Conservation (phyloP, 1,140 invertebrate genomes). For the Cyphomyrmex costatus region DNA sequence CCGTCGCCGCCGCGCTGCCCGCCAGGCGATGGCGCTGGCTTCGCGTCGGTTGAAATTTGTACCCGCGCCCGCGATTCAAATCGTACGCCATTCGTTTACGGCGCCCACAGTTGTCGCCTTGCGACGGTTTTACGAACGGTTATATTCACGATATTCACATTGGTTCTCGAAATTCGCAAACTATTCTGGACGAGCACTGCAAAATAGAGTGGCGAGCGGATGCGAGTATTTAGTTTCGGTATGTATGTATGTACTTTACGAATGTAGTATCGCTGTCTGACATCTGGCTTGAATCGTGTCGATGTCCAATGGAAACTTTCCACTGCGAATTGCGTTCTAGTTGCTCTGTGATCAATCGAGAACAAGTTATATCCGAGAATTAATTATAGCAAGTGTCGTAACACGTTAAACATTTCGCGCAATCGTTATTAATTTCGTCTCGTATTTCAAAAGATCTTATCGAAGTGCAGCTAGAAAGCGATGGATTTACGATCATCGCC, state of each 20-base stretch:
- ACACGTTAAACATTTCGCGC: background rate
- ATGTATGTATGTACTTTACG: background rate
- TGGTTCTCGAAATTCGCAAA: background rate
- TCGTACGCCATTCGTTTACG: background rate
- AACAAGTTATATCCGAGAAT: background rate
- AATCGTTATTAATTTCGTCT: background rate
- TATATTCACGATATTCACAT: background rate
- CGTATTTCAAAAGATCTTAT: too few relatives aligned
- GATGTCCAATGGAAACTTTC: background rate
- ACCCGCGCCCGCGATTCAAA: background rate
- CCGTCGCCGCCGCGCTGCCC: background rate
- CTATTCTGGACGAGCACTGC: background rate
- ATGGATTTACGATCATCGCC: too few relatives aligned
- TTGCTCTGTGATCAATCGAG: background rate
- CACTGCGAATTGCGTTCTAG: background rate
- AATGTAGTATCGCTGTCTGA: too few relatives aligned
- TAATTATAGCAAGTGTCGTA: background rate
- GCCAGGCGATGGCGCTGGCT: constrained; percentile 8
- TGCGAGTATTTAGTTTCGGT: background rate
- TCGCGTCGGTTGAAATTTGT: background rate
- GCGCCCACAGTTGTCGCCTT: too few relatives aligned
- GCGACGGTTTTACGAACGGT: background rate
- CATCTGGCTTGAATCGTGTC: background rate
- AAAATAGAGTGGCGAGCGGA: background rate
- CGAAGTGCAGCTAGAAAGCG: too few relatives aligned